Base-by-base conservation (phyloP, 2,888 invertebrate species). In the Heliconius sara region DNA sequence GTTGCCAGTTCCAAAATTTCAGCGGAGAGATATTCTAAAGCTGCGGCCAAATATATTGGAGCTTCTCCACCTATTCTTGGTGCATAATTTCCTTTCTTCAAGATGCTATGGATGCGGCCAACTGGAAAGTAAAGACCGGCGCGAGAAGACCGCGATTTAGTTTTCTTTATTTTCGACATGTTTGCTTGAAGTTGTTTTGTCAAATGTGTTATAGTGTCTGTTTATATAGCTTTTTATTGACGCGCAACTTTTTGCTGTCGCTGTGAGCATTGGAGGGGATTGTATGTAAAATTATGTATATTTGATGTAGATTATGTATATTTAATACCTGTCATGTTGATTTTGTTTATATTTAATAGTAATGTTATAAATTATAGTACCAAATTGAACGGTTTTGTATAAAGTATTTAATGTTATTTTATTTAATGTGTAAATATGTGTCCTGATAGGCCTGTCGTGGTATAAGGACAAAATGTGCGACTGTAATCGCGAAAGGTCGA, bases 1-100 rank as follows among this genome's bases (percentile, higher is more conserved):
- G 96, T 95, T 0, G 96, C 96, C 85, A 97, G 91, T 84, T 97
- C 96, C 79, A 97, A 85, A 27, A 97, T 96, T 92, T 97, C 97
- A 27, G 97, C 97, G 0, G 97, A 96, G 39, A 97, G 87, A 84
- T 97, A 97, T 84, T 97, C 97, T 86, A 97, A 88, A 0, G 96
- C 96, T 10, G 96, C 96, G 0, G 96, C 95, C 1, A 96, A 84
- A 84, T 95, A 96, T 2, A 96, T 92, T 0, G 96, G 92, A 0
- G 96, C 96, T 0, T 95, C 95, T 3, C 83, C 91, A 0, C 96
- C 96, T 0, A 96, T 92, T 47, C 96, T 89, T 52, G 96, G 96
- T 0, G 96, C 96, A 84, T 95, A 96, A 87, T 96, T 96, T 7
- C 96, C 96, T 83, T 96, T 96, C 0, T 95, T 89, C 3, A 96